Conservation (phyloP, 2,113 vertebrate genomes). For the human (Homo sapiens) region GRCh38 chr17:74999501-75000000, state of each 20-base stretch:
- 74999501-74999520: conserved; percentile 70
- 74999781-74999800: not conserved
- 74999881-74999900: too few relatives aligned
- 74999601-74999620: conserved; percentile 97
- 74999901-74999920: too few relatives aligned
- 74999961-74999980: not conserved
- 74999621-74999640: not conserved
- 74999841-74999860: too few relatives aligned
- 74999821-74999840: too few relatives aligned
- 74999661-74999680: not conserved
- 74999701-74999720: not conserved
- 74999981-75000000: not conserved
- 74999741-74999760: not conserved
- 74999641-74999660: not conserved
- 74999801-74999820: not conserved
- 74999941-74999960: too few relatives aligned
- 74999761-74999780: not conserved
- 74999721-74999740: not conserved
- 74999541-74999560: conserved; percentile 98
- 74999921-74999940: too few relatives aligned
- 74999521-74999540: conserved; percentile 97
- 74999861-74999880: too few relatives aligned
- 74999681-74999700: not conserved
- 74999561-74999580: conserved; percentile 98
- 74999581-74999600: conserved; percentile 92